Evolutionary conservation across 1,140 invertebrate genomes (phyloP).

Genomic region (Brachionus rotundiformis): DNA sequence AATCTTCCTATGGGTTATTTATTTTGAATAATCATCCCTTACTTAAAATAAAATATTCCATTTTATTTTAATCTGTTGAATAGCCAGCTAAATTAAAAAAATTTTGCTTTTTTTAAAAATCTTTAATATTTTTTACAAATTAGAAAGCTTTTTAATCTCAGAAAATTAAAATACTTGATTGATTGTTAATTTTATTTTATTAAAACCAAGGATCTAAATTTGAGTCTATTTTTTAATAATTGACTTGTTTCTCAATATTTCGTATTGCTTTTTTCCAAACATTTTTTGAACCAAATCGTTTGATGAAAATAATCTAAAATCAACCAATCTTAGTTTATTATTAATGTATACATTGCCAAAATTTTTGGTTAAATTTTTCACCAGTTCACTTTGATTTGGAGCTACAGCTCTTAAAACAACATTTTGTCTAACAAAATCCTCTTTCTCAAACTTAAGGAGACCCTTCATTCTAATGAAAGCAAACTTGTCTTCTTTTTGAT

Average conservation of each 20-base stretch:
- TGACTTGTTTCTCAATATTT: not conserved
- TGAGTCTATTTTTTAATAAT: too few species aligned
- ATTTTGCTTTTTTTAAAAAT: too few species aligned
- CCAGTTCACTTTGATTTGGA: not conserved
- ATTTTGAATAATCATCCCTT: too few species aligned
- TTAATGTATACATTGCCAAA: conserved; percentile 26
- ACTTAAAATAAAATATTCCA: too few species aligned
- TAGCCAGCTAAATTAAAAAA: too few species aligned
- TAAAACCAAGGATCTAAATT: too few species aligned
- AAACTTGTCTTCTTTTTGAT: conserved; percentile 46
- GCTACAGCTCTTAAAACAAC: not conserved
- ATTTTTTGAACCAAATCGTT: conserved; percentile 24
- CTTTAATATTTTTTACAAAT: too few species aligned
- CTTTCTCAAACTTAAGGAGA: conserved; percentile 36
- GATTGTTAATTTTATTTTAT: too few species aligned
- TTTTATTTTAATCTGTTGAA: too few species aligned
- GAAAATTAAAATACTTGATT: too few species aligned
- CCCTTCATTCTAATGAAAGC: conserved; percentile 35
- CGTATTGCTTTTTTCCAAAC: conserved; percentile 3
- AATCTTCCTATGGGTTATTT: too few species aligned
- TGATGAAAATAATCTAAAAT: conserved; percentile 22
- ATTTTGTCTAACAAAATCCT: conserved; percentile 38
- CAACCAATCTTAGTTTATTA: conserved; percentile 10
- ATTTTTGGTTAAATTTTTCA: conserved; percentile 45
- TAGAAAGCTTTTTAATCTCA: too few species aligned